These are phyloP conservation scores for Aurelia aurita complex sp. Pacific DNA, from an alignment of 30 jellyfish, hydroid and myxozoan species.

Conservation along the genomic window DNA sequence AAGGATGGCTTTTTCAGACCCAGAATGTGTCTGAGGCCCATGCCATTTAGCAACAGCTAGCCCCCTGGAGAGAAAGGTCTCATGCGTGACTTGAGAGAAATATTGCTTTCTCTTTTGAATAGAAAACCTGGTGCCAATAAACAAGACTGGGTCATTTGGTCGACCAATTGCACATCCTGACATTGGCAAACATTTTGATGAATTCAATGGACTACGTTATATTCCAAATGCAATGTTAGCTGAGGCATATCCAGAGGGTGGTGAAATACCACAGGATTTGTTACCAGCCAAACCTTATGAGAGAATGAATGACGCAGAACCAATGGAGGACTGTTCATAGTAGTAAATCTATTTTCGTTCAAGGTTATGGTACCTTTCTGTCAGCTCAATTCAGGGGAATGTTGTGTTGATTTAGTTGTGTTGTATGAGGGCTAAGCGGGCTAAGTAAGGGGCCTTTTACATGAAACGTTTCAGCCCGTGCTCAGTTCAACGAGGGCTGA, in stretches of 20 bases:
- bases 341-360: too few relatives aligned
- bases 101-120: background rate
- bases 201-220: constrained; percentile 60
- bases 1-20: too few relatives aligned
- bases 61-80: too few relatives aligned
- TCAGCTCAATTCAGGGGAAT: background rate
- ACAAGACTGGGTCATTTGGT: constrained; percentile 16
- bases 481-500: too few relatives aligned
- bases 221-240: constrained; percentile 59
- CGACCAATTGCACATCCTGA: constrained; percentile 60
- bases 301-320: constrained; percentile 9
- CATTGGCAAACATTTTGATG: constrained; percentile 72
- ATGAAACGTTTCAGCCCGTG: too few relatives aligned
- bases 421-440: too few relatives aligned
- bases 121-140: constrained; percentile 72
- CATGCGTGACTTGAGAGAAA: background rate
- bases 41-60: too few relatives aligned
- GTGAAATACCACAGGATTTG: constrained; percentile 41
- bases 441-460: too few relatives aligned
- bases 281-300: constrained; percentile 34
- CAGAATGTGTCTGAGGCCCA: too few relatives aligned
- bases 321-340: constrained; percentile 4
- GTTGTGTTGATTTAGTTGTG: too few relatives aligned
- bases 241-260: constrained; percentile 79
- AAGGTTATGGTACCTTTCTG: too few relatives aligned